Conservation (phyloP, 2,797 vertebrate genomes). For the Oceanodroma leucorhoa region DNA sequence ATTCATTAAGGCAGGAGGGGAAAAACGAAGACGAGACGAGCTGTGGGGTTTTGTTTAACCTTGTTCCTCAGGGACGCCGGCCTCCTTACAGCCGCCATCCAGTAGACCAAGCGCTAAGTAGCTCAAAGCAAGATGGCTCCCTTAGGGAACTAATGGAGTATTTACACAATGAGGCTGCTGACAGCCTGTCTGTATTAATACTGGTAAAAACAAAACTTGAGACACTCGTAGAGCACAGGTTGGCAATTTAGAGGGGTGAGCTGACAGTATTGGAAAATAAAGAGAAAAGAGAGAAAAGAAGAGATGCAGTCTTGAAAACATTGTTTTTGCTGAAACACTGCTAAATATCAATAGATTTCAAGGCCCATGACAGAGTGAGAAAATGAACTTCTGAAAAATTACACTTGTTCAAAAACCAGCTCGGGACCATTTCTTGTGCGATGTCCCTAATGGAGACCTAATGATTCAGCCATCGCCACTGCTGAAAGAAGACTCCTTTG, state of each 20-base stretch:
- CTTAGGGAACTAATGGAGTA: neutral
- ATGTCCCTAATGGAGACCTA: neutral
- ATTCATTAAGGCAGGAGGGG: neutral
- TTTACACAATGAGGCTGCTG: neutral
- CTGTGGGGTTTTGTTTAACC: conserved; percentile 28
- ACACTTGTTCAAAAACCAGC: neutral
- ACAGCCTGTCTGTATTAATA: conserved; percentile 40
- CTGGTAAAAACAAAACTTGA: conserved; percentile 30
- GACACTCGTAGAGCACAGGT: conserved; percentile 1
- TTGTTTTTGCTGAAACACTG: neutral
- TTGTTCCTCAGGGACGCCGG: neutral
- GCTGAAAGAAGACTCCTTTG: neutral
- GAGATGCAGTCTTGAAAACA: neutral
- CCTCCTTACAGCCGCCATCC: neutral
- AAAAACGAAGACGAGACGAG: neutral
- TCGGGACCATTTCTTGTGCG: neutral
- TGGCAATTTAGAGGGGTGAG: conserved; percentile 6
- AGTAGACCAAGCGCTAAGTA: conserved; percentile 15
- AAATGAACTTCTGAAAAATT: conserved; percentile 26
- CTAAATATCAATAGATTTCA: neutral
- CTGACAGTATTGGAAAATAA: neutral
- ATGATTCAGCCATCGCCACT: neutral
- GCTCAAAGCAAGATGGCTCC: conserved; percentile 27
- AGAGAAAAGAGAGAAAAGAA: neutral
- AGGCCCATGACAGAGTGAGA: neutral